Percentiles rank a stretch among this genome's conserved stretches.
Conservation (phyloP, 1,140 invertebrate species). For the Daktulosphaira vitifoliae region DNA sequence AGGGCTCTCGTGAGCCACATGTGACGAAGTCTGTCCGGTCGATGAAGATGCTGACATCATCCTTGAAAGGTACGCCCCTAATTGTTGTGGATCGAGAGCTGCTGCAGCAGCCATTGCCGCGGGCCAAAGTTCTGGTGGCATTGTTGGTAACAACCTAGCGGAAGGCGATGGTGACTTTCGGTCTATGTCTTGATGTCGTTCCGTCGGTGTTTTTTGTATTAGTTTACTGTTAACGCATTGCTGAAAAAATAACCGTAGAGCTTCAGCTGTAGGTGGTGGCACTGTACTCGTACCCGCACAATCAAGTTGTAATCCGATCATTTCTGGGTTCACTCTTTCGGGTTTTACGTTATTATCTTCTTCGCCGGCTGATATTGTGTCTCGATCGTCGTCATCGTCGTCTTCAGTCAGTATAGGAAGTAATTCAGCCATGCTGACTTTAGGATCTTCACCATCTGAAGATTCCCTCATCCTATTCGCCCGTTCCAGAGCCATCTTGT, state of each 20-base stretch:
- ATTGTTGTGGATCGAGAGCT: neutral
- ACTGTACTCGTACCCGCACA: constrained; percentile 37
- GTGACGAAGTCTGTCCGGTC: neutral
- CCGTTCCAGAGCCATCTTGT: constrained; percentile 68
- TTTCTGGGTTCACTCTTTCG: constrained; percentile 37
- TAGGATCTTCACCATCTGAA: constrained; percentile 8
- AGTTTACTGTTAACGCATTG: constrained; percentile 14
- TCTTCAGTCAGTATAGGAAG: constrained; percentile 39
- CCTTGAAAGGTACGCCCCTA: constrained; percentile 6
- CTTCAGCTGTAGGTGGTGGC: constrained; percentile 5
- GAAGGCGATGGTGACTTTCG: neutral
- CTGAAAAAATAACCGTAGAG: constrained; percentile 2
- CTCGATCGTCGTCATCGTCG: constrained; percentile 46
- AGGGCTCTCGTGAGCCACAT: constrained; percentile 39
- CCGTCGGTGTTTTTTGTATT: neutral
- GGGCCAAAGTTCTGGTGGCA: constrained; percentile 5
- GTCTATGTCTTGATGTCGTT: neutral
- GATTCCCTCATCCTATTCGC: constrained; percentile 45
- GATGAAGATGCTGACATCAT: neutral
- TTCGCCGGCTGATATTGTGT: constrained; percentile 52
- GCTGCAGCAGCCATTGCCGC: neutral
- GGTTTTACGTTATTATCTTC: constrained; percentile 54
- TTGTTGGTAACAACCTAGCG: neutral
- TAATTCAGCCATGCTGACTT: neutral
- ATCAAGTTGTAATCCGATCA: constrained; percentile 45